Evolutionary conservation across 1,140 invertebrate genomes (phyloP), one percentile per base, ranked within the genome.

Genomic region (Ectropis grisescens): DNA sequence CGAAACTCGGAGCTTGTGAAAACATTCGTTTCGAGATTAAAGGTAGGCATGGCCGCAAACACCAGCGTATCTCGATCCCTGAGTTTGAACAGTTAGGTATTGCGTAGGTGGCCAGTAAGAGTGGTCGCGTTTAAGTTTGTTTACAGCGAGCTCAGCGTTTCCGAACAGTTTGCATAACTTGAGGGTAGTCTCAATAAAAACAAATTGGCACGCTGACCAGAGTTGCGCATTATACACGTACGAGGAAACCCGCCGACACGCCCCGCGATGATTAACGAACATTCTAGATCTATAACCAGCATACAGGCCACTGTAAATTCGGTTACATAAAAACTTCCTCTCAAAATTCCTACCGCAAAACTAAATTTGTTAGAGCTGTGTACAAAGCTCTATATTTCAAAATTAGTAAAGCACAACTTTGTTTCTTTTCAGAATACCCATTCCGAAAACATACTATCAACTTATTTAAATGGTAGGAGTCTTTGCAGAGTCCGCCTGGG

Each of bases 151-250:
- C 56, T 74, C 68, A 75, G 67, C 64, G 55, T 69, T 79, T 70
- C 72, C 67, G 60, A 62, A 61, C 58, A 67, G 68, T 76, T 76
- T 74, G 69, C 69, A 72, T 76, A 72, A 75, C 57, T 64, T 50
- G 62, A 58, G 74, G 71, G 71, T 74, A 75, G 71, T 75, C 71
- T 69, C 61, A 70, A 76, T 76, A 80, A 79, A 74, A 79, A 76
- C 64, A 75, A 76, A 76, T 80, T 71, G 70, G 58, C 65, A 61
- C 56, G 56, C 66, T 67, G 64, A 64, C 58, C 68, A 61, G 50
- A 69, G 67, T 53, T 47, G 57, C 53, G 61, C 61, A 58, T 76
- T 76, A 67, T 69, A 71, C 74, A 79, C 74, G 74, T 76, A 64
- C 74, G 50, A 74, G 69, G 67, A 74, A 76, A 56, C 61, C 40